phyloP scores from a whole-genome alignment of 2,797 vertebrate genomes.

The Cyprinella venusta region DNA sequence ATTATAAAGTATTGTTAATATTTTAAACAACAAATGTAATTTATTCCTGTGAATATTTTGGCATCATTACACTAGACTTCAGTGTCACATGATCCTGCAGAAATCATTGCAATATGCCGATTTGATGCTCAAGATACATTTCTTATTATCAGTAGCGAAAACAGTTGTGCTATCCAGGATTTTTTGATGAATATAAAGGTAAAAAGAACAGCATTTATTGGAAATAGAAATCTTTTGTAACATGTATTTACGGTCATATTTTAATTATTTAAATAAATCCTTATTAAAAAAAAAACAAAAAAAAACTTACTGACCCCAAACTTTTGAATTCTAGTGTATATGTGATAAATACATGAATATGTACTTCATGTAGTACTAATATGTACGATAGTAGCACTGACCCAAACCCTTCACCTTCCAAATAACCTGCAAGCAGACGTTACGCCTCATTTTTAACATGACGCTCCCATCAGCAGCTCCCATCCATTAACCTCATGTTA shows the following conservation, averaged over 20 bases:
- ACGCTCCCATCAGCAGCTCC: background rate
- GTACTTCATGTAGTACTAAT: background rate
- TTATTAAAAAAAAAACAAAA: no score
- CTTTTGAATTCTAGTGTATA: background rate
- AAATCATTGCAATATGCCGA: background rate
- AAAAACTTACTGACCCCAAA: background rate
- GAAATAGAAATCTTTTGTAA: background rate
- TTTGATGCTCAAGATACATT: background rate
- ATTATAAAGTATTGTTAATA: background rate
- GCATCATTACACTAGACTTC: background rate
- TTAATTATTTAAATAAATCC: background rate
- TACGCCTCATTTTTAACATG: conserved; percentile 1
- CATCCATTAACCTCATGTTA: conserved; percentile 6
- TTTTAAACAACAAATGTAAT: background rate
- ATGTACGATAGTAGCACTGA: background rate
- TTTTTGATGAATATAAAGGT: background rate
- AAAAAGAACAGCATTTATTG: background rate
- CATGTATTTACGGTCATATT: background rate
- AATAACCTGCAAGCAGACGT: background rate
- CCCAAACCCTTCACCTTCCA: background rate
- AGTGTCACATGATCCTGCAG: background rate
- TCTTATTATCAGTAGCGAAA: background rate
- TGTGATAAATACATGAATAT: background rate
- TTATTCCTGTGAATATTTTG: background rate
- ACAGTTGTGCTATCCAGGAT: background rate